Conservation (phyloP, 2,113 vertebrate species). For the Anolis carolinensis region DNA sequence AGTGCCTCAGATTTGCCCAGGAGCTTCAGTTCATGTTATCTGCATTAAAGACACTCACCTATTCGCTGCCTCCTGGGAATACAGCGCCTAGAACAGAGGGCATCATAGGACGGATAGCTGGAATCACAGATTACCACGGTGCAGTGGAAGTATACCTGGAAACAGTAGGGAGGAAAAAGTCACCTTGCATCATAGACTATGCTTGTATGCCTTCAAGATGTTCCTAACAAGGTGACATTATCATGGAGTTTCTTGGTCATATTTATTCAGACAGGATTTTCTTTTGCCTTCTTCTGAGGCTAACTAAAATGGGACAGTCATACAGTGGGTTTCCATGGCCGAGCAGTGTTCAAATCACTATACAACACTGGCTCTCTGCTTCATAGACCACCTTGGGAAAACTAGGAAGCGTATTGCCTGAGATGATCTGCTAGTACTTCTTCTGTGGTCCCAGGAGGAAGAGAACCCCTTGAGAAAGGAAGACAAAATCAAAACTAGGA, state of each 20-base stretch:
- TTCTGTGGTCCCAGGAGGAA: neutral
- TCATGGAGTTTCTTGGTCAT: too few species aligned
- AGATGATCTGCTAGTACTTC: neutral
- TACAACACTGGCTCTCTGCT: neutral
- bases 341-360: too few species aligned
- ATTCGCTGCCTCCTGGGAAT: constrained; percentile 45
- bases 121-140: constrained; percentile 65
- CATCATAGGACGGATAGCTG: constrained; percentile 9
- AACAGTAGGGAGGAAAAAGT: neutral
- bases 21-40: neutral
- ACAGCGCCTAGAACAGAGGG: constrained; percentile 56
- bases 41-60: constrained; percentile 53
- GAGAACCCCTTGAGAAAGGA: too few species aligned
- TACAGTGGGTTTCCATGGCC: too few species aligned
- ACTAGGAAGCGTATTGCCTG: neutral
- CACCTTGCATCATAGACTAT: neutral
- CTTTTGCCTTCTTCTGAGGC: too few species aligned
- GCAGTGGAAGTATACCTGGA: constrained; percentile 72
- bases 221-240: too few species aligned
- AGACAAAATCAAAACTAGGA: neutral
- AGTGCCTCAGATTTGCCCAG: neutral
- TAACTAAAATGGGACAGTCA: too few species aligned
- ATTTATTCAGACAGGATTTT: too few species aligned
- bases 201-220: too few species aligned
- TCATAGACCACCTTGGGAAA: neutral